These are phyloP conservation scores for Scaptomyza reducta DNA, from an alignment of 2,888 invertebrate species.

Conservation along the genomic window DNA sequence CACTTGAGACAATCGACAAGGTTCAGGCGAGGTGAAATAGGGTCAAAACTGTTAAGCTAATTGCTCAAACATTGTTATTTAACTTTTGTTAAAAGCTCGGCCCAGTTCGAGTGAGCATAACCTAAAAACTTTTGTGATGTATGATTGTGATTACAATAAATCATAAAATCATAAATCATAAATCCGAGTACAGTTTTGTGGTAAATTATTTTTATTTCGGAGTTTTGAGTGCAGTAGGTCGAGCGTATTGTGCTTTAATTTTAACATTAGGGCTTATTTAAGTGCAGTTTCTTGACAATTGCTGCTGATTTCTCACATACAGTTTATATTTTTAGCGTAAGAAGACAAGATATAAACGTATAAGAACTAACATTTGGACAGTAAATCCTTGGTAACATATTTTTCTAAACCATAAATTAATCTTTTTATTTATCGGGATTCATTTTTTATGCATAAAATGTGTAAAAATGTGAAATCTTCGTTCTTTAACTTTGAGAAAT, in stretches of 20 bases:
- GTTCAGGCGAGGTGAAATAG: not conserved
- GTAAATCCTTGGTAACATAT: no score
- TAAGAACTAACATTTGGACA: no score
- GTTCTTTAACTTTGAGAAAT: not conserved
- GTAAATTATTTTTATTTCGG: no score
- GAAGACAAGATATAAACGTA: no score
- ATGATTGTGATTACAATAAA: no score
- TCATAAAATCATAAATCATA: no score
- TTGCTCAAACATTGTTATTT: conserved; percentile 19
- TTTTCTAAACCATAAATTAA: no score
- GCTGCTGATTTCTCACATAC: no score
- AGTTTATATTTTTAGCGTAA: no score
- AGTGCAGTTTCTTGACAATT: not conserved
- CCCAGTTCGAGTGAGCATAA: not conserved
- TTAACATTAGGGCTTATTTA: not conserved
- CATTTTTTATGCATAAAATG: not conserved
- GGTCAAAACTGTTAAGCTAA: conserved; percentile 24
- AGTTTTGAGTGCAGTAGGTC: conserved; percentile 3
- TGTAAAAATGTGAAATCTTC: not conserved
- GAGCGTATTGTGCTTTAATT: not conserved
- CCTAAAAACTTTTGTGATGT: not conserved
- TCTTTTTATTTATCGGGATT: no score
- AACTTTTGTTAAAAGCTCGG: conserved; percentile 6
- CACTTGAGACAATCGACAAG: not conserved
- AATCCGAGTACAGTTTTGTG: not conserved